phyloP scores from a whole-genome alignment of 2,888 invertebrate genomes.

The Scelioninae gen. 1 region DNA sequence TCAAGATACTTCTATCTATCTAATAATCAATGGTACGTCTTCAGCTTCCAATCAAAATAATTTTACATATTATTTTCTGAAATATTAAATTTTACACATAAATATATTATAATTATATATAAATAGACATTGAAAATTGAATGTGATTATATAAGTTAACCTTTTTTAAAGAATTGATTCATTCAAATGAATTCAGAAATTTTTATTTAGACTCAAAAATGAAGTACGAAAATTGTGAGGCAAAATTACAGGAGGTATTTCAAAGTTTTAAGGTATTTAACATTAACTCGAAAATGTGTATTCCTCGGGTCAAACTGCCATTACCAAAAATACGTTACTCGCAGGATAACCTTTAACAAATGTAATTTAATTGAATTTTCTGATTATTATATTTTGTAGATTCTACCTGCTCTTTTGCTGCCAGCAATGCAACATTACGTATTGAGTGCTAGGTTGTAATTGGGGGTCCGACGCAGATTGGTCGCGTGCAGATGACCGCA shows the following conservation, averaged over 20 bases:
- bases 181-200: too few relatives aligned
- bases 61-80: neutral
- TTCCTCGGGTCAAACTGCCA: constrained; percentile 14
- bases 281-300: neutral
- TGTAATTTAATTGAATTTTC: constrained; percentile 59
- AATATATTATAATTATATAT: too few relatives aligned
- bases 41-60: neutral
- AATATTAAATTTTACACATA: too few relatives aligned
- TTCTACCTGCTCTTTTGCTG: constrained; percentile 51
- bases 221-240: too few relatives aligned
- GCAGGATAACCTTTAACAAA: constrained; percentile 39
- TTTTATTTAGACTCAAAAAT: too few relatives aligned
- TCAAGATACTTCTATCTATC: neutral
- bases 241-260: neutral
- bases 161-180: too few relatives aligned
- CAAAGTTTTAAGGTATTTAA: constrained; percentile 6
- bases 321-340: constrained; percentile 25
- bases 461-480: constrained; percentile 68
- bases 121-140: too few relatives aligned
- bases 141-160: too few relatives aligned
- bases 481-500: constrained; percentile 72
- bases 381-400: constrained; percentile 54
- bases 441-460: constrained; percentile 68
- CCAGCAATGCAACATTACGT: constrained; percentile 50
- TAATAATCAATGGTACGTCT: constrained; percentile 22